These are phyloP conservation scores for Petromus typicus DNA, from an alignment of 2,113 vertebrate species.

Conservation along the genomic window DNA sequence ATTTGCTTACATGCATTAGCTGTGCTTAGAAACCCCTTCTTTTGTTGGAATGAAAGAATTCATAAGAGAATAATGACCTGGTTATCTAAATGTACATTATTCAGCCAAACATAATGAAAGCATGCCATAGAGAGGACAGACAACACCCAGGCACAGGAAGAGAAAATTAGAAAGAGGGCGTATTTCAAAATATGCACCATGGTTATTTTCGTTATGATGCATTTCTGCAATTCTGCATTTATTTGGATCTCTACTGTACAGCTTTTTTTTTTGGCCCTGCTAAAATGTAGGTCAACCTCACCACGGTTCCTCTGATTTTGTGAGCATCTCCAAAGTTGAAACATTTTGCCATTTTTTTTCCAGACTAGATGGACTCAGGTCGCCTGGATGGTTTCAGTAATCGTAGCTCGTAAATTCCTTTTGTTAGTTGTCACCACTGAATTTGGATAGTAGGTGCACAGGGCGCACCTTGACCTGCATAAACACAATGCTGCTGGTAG, in stretches of 20 bases:
- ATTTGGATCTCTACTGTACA: conserved; percentile 13
- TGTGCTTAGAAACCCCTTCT: not conserved
- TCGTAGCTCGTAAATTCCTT: not conserved
- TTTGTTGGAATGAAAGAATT: conserved; percentile 42
- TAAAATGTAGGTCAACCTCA: conserved; percentile 59
- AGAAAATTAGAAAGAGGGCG: conserved; percentile 1
- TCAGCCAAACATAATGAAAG: not conserved
- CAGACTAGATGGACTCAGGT: conserved; percentile 18
- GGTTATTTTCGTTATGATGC: conserved; percentile 33
- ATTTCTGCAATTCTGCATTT: conserved; percentile 33
- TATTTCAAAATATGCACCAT: conserved; percentile 10
- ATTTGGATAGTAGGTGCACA: not conserved
- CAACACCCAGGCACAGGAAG: not conserved
- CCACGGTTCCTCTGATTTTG: conserved; percentile 30
- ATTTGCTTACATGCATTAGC: not conserved
- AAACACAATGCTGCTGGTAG: not conserved
- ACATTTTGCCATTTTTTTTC: not conserved
- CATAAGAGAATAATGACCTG: conserved; percentile 21
- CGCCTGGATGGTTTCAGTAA: conserved; percentile 16
- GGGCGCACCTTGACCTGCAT: not conserved
- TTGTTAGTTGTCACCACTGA: not conserved
- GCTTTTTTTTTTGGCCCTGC: not conserved
- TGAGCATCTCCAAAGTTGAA: conserved; percentile 54
- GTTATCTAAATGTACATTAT: not conserved
- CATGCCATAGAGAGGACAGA: not conserved